Base-by-base conservation (phyloP, 2,888 invertebrate species). In the Caenorhabditis afra region DNA sequence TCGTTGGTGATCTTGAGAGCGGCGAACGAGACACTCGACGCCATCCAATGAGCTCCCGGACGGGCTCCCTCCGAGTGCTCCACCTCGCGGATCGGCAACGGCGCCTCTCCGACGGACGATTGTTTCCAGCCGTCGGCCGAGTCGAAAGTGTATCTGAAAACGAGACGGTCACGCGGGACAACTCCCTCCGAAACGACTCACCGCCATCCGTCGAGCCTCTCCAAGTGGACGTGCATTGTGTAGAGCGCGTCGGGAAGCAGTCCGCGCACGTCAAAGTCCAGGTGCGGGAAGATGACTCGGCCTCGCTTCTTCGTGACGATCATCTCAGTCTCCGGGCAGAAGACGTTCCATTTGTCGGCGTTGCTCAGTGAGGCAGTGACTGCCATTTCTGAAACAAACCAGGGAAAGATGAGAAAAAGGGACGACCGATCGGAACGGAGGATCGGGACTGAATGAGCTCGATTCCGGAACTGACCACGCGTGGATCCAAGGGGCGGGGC, bases 241-340 rank as follows among this genome's bases (percentile, higher is more conserved):
- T 74, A 74, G 39, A 23, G 44, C 0, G 22, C 1, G 3, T 64
- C 29, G 12, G 58, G 41, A 1, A 50, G 29, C 22, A 74, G 44
- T 4, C 73, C 73, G 0, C 8, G 12, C 23, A 74, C 18, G 0
- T n/a, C 18, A 22, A 49, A 74, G 1, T 65, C 59, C 3, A 74
- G 22, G 29, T 65, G 57, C 0, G 73, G 73, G 45, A 74, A 74
- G 11, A 74, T 59, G 11, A 59, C 50, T 29, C 61, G 20, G 20
- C 70, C 61, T 0, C 55, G 18, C 14, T 50, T 49, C 18, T 55
- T 73, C n/a, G 57, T 73, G 12, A 58, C 41, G 20, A 73, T 64
- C 73, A 73, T 73, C 18, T 73, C 73, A 5, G 47, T 73, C 11
- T 44, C n/a, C 18, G 71, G 62, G 35, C 55, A 16, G 64, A 71